Evolutionary conservation across 2,888 invertebrate genomes (phyloP), one percentile per base, ranked within the genome.

Genomic region (Melinopterus prodromus): DNA sequence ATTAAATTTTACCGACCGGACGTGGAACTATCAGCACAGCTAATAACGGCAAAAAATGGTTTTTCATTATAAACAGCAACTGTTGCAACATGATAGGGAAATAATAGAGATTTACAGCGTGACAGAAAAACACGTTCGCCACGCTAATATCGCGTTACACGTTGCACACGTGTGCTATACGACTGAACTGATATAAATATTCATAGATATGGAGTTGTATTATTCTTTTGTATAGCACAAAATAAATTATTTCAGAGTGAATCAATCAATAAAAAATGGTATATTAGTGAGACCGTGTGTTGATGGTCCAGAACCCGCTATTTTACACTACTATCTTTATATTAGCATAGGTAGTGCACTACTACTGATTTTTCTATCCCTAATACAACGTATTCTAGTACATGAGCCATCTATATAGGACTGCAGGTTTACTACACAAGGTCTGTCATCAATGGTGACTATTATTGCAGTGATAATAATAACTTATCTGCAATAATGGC

Each of bases 401-500:
- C 26, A 26, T 26, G 26, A 26, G 26, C 26, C 26, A 26, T 26
- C 26, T 26, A 26, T 26, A 26, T 26, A 3, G 26, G 1, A 53
- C 53, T 53, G 53, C 12, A 53, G 53, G 53, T 53, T 53, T 53
- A 7, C 53, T 53, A 12, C 3, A 26, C 53, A 53, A 53, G 53
- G 53, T 7, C 12, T 9, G 53, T 4, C 0, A 6, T 2, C 53
- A 71, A 71, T 1, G 71, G 14, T 15, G 74, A 37, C 76, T 78
- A 71, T 81, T 81, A 81, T 71, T 75, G 78, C 78, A 37, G 71
- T 77, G 81, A 81, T 82, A 82, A 82, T 82, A 82, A 80, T 82
- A 83, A 83, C 82, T 80, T 80, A 79, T 82, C 80, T 81, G 79
- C 81, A 77, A 80, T 82, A 82, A 82, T 79, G 81, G 78, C 76